These are phyloP conservation scores for Fratercula arctica DNA, from an alignment of 2,797 vertebrate species.

Conservation along the genomic window DNA sequence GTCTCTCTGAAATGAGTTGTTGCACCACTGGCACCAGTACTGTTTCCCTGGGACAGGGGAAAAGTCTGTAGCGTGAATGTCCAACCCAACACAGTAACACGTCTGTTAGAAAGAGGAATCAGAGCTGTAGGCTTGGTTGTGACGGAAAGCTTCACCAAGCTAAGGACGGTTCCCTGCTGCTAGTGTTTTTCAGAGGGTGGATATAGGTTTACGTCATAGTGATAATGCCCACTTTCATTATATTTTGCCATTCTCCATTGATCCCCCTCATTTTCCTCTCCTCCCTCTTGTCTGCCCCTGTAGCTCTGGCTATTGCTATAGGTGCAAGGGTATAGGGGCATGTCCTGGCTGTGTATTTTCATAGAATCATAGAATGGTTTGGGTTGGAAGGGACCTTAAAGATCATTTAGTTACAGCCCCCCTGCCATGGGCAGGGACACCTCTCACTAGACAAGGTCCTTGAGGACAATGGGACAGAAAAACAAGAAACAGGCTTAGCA, in stretches of 20 bases:
- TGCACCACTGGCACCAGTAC: neutral
- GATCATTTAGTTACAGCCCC: too few relatives aligned
- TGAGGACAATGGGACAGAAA: too few relatives aligned
- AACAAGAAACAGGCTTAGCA: too few relatives aligned
- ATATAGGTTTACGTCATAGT: neutral
- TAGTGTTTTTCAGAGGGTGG: neutral
- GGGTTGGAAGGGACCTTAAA: too few relatives aligned
- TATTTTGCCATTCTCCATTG: neutral
- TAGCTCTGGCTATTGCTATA: neutral
- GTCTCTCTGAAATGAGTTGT: neutral
- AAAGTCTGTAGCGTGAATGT: neutral
- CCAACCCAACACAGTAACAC: neutral
- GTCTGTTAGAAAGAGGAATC: neutral
- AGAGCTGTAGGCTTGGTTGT: neutral
- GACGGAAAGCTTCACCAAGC: neutral
- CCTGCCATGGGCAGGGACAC: too few relatives aligned
- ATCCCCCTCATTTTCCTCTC: fast-evolving
- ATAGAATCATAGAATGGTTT: too few relatives aligned
- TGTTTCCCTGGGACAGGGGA: neutral
- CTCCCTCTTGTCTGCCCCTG: neutral
- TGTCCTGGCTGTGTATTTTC: neutral
- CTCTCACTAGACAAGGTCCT: too few relatives aligned
- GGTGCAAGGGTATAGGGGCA: neutral
- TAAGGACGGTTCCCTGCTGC: neutral
- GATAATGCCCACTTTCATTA: neutral